Evolutionary conservation across 2,113 vertebrate species (phyloP).

Genomic region (Phoxinus phoxinus): DNA sequence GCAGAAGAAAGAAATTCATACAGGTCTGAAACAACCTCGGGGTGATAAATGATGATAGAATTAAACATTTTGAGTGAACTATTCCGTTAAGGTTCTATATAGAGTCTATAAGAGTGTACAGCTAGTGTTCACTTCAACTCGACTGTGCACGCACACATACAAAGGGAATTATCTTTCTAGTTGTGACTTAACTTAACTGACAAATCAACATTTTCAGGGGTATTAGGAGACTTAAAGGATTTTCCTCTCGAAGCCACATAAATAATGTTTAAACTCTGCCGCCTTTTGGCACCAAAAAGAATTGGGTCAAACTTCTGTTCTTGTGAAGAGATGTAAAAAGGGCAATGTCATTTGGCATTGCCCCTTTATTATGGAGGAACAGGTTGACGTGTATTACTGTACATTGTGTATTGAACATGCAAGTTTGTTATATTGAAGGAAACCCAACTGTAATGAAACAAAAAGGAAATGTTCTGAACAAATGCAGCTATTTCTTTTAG

Average conservation of each 20-base stretch:
- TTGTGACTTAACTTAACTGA: constrained; percentile 4
- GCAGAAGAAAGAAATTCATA: too few relatives aligned
- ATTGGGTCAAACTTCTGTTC: neutral
- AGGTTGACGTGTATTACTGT: neutral
- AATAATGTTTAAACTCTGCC: neutral
- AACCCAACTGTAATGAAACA: neutral
- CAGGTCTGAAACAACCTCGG: too few relatives aligned
- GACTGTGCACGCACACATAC: neutral
- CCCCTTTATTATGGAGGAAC: neutral
- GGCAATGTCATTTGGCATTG: neutral
- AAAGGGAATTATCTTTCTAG: constrained; percentile 4
- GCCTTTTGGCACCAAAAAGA: neutral
- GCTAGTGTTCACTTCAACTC: neutral
- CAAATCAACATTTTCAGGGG: constrained; percentile 31
- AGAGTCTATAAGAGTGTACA: neutral
- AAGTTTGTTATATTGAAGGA: neutral
- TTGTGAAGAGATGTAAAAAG: neutral
- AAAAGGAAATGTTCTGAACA: neutral
- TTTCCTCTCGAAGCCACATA: constrained; percentile 10
- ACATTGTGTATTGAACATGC: neutral
- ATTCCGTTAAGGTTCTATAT: too few relatives aligned
- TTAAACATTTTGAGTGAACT: too few relatives aligned
- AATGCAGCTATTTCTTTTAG: neutral
- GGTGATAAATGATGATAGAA: too few relatives aligned
- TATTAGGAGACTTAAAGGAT: constrained; percentile 37